Evolutionary conservation across 2,888 invertebrate species (phyloP).

Genomic region (Sepioteuthis lessoniana): DNA sequence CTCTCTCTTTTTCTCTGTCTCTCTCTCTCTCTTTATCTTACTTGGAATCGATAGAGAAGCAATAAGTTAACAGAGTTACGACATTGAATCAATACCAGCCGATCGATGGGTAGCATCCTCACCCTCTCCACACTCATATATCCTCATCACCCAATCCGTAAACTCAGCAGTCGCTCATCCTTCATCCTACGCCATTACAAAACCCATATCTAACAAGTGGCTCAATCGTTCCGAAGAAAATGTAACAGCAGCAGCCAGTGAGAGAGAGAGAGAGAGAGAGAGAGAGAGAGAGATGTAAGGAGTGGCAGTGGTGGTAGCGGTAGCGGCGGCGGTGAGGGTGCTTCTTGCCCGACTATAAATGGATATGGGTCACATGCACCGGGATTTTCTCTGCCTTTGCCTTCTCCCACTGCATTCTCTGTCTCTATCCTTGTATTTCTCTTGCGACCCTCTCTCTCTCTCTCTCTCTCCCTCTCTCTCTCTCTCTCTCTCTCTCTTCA

Average conservation of each 20-base stretch:
- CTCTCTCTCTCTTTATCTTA: not conserved
- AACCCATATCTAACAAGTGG: slow-evolving; percentile 6
- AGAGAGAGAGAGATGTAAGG: no score
- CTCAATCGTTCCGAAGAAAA: not conserved
- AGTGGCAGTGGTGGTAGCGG: not conserved
- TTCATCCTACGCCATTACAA: slow-evolving; percentile 11
- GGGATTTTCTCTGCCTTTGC: not conserved
- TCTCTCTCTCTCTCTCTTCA: not conserved
- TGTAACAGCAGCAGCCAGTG: not conserved
- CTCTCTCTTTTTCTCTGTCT: no score
- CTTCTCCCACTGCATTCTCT: not conserved
- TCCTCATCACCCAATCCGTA: not conserved
- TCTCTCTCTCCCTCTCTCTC: no score
- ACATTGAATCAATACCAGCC: not conserved
- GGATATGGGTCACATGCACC: slow-evolving; percentile 33
- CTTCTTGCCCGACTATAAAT: not conserved
- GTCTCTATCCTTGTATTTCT: not conserved
- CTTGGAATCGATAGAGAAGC: not conserved
- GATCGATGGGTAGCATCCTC: not conserved
- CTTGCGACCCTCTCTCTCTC: no score
- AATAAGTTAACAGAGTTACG: not conserved
- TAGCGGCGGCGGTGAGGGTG: no score
- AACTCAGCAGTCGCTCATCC: not conserved
- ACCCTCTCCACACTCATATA: not conserved
- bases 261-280: not conserved